Evolutionary conservation across 2,113 vertebrate genomes (phyloP).

Genomic region (Andinoacara biseriatus): DNA sequence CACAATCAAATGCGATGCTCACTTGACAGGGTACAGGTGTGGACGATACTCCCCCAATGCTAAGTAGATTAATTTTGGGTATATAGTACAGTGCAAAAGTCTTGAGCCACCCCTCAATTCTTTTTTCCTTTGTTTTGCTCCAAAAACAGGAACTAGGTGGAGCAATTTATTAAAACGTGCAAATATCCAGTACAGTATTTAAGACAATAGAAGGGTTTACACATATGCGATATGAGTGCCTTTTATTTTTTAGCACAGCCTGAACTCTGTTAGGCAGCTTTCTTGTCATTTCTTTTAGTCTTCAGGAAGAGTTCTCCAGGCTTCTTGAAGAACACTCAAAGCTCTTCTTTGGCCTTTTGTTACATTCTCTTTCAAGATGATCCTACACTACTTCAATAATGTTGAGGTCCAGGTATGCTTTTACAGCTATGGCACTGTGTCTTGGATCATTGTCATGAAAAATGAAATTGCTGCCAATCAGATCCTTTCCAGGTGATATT

Average conservation of each 20-base stretch:
- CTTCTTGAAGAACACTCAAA: no score
- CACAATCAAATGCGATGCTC: conserved; percentile 69
- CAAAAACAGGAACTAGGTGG: not conserved
- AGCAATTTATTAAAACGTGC: not conserved
- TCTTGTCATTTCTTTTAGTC: no score
- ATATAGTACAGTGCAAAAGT: not conserved
- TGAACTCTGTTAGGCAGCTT: no score
- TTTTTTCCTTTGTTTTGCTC: not conserved
- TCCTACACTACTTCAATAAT: not conserved
- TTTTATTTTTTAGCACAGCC: no score
- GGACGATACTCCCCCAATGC: conserved; percentile 75
- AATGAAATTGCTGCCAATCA: not conserved
- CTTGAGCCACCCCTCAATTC: not conserved
- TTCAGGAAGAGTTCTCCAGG: no score
- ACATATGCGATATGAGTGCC: not conserved
- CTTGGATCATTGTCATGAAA: not conserved
- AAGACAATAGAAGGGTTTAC: not conserved
- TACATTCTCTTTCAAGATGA: not conserved
- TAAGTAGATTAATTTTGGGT: conserved; percentile 40
- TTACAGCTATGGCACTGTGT: not conserved
- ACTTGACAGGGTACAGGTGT: conserved; percentile 79
- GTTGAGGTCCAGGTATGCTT: not conserved
- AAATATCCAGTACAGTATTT: not conserved
- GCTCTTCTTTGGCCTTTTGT: not conserved
- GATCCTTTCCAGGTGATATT: not conserved